Evolutionary conservation across 2,888 invertebrate species (phyloP), one percentile per base, ranked within the genome.

Genomic region (Serripes groenlandicus): DNA sequence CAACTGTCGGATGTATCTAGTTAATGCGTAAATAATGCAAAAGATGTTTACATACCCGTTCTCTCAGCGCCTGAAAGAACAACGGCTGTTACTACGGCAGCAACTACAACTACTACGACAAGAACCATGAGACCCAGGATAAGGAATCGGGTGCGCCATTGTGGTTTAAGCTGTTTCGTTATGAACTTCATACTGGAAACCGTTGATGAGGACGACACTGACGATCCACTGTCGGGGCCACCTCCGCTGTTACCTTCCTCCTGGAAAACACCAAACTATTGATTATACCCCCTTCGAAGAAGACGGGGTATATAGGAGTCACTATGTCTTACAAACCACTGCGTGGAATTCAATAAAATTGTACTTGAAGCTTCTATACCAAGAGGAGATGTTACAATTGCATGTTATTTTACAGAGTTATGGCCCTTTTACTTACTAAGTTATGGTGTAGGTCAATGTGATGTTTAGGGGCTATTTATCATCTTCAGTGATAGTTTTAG

Each of bases 101-200:
- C 58, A 2, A 78, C 75, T 1, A 83, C 28, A 3, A 83, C 42
- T 1, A 83, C 68, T 21, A 70, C 75, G 5, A 83, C 49, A 34
- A 79, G 9, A n/a, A 83, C 34, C 28, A 83, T 58, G 5, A 71
- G 23, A 9, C 56, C 72, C 35, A 83, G 49, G 23, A 58, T 54
- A 7, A 78, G 23, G 58, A 75, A 72, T n/a, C 83, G 72, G 9
- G 56, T 64, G 3, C 73, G 78, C 32, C 83, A 72, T 42, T 83
- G 58, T 15, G 64, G 34, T 37, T 78, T 75, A 28, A 83, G 75
- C 49, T 83, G 78, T 3, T 71, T 37, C 11, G 75, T 37, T 18
- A 83, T 71, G 42, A 75, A 60, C 70, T 83, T 83, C 75, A 78
- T 83, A 35, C 75, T 72, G 26, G 85, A 85, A 52, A 54, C 76